A percentile compares a stretch with the other conserved stretches of the same genome.
These are phyloP conservation scores for Chrysodeixis includens DNA, from an alignment of 2,888 invertebrate genomes.

Conservation along the genomic window DNA sequence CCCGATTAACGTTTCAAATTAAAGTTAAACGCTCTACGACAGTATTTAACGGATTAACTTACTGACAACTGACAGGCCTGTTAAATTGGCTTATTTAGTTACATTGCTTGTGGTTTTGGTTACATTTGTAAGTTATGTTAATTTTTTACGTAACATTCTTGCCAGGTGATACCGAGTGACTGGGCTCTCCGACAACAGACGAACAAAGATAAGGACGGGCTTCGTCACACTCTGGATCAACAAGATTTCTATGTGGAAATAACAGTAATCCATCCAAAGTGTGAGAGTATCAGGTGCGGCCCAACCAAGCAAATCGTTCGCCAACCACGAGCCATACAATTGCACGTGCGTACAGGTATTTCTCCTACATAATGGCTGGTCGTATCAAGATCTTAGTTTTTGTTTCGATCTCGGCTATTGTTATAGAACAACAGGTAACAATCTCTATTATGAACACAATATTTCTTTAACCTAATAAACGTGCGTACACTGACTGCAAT, in stretches of 20 bases:
- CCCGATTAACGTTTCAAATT: constrained; percentile 45
- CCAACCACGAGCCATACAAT: not conserved
- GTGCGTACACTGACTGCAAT: constrained; percentile 55
- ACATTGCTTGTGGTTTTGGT: not conserved
- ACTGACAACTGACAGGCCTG: constrained; percentile 8
- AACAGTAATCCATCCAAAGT: constrained; percentile 2
- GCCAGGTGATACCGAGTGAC: not conserved
- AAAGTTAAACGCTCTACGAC: constrained; percentile 21
- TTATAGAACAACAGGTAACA: constrained; percentile 31
- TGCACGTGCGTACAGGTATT: not conserved
- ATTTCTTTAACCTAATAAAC: constrained; percentile 49
- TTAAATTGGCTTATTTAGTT: constrained; percentile 17
- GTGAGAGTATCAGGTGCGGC: not conserved
- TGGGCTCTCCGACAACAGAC: not conserved
- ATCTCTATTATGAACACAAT: constrained; percentile 33
- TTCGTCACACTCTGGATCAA: not conserved
- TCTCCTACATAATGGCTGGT: constrained; percentile 8
- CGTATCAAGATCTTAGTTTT: constrained; percentile 21
- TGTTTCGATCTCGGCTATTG: constrained; percentile 21
- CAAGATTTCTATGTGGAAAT: not conserved
- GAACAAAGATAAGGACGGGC: not conserved
- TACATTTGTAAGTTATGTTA: not conserved
- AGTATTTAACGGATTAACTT: constrained; percentile 23
- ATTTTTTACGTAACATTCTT: not conserved
- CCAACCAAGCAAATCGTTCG: not conserved